Percentiles rank a stretch among this genome's conserved stretches.
These are phyloP conservation scores for Dicentrarchus labrax DNA, from an alignment of 2,113 vertebrate species.

Conservation along the genomic window DNA sequence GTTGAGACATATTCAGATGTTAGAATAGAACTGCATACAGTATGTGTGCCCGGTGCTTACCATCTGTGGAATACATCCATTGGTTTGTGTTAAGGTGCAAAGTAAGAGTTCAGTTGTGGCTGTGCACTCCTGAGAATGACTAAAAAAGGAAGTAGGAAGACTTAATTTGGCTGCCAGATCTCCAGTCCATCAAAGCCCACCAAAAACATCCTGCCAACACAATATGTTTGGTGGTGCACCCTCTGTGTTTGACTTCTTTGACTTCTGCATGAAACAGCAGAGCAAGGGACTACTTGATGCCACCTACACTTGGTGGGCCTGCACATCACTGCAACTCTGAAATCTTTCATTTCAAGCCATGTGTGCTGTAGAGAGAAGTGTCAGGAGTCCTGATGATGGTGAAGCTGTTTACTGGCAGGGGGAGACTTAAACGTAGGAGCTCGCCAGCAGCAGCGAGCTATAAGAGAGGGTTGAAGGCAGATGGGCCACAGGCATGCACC, in stretches of 20 bases:
- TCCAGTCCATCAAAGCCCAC: constrained; percentile 11
- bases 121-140: constrained; percentile 33
- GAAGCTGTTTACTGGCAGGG: constrained; percentile 33
- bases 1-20: constrained; percentile 26
- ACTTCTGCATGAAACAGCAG: constrained; percentile 18
- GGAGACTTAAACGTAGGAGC: not conserved
- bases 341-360: constrained; percentile 21
- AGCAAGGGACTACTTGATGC: not conserved
- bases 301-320: constrained; percentile 9
- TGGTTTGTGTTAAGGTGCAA: not conserved
- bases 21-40: not conserved
- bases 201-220: constrained; percentile 30
- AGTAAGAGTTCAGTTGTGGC: not conserved
- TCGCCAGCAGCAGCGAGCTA: constrained; percentile 13
- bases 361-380: constrained; percentile 8
- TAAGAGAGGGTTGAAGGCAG: constrained; percentile 19
- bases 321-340: constrained; percentile 37
- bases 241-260: constrained; percentile 16
- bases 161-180: constrained; percentile 28
- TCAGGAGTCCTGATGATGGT: constrained; percentile 33
- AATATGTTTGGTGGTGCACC: constrained; percentile 8
- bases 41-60: not conserved
- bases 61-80: not conserved
- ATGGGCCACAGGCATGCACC: constrained; percentile 43
- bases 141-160: constrained; percentile 27